phyloP scores from a whole-genome alignment of 2,113 vertebrate species.

The Seriola quinqueradiata region DNA sequence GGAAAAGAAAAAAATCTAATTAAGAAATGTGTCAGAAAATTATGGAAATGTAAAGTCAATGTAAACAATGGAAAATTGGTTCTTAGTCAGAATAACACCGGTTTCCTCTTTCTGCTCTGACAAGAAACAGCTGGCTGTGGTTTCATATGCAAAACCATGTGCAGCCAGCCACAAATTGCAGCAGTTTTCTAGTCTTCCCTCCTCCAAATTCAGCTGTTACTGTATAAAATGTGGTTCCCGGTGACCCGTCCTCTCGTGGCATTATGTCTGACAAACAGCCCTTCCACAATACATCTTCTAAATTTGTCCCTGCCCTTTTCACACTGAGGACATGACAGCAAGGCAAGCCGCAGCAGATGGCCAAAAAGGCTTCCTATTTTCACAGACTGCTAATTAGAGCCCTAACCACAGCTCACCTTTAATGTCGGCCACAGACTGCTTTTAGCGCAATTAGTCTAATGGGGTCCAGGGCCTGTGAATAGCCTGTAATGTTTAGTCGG shows the following conservation, averaged over 20 bases:
- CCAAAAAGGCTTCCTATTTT: slow-evolving; percentile 66
- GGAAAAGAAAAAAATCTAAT: not conserved
- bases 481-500: slow-evolving; percentile 52
- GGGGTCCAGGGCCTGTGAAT: slow-evolving; percentile 58
- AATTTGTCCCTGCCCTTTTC: slow-evolving; percentile 76
- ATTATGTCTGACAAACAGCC: slow-evolving; percentile 61
- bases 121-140: slow-evolving; percentile 23
- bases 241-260: slow-evolving; percentile 43
- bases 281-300: slow-evolving; percentile 62
- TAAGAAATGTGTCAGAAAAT: not conserved
- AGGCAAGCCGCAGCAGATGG: slow-evolving; percentile 70
- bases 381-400: slow-evolving; percentile 78
- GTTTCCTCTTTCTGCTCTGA: not conserved
- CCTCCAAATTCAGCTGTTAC: slow-evolving; percentile 32
- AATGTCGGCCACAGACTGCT: slow-evolving; percentile 73
- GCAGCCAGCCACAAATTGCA: slow-evolving; percentile 39
- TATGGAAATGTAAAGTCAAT: not conserved
- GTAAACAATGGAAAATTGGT: not conserved
- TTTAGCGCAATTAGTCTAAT: slow-evolving; percentile 79
- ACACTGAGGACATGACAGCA: slow-evolving; percentile 60
- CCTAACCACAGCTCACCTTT: slow-evolving; percentile 75
- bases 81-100: not conserved
- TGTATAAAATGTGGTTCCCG: slow-evolving; percentile 44
- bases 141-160: slow-evolving; percentile 25
- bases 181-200: slow-evolving; percentile 10